Evolutionary conservation across 1,140 invertebrate genomes (phyloP).

Genomic region (Brachionus plicatilis): DNA sequence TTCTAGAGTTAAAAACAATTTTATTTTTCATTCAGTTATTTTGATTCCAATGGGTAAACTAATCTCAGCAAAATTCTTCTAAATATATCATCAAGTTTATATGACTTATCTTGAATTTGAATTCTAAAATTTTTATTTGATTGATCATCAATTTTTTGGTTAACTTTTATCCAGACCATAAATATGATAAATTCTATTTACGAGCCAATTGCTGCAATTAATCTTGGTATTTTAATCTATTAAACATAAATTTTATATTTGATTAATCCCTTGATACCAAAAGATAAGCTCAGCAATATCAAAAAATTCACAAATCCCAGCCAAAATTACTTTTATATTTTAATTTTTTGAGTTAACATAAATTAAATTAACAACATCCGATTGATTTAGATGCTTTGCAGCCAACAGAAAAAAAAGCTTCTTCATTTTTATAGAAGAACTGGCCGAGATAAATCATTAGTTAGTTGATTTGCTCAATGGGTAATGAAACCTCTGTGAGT

Average conservation of each 20-base stretch:
- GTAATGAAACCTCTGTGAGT: neutral
- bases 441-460: neutral
- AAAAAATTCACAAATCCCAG: neutral
- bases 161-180: neutral
- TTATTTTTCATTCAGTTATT: neutral
- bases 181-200: neutral
- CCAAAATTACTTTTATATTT: no score
- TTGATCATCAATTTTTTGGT: neutral
- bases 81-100: neutral
- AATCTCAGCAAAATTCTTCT: neutral
- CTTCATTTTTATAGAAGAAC: neutral
- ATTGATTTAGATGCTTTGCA: no score
- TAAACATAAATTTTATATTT: neutral
- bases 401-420: neutral
- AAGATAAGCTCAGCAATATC: neutral
- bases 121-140: neutral
- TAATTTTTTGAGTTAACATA: no score
- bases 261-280: neutral
- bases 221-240: neutral
- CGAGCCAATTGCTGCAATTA: neutral
- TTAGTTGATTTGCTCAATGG: neutral
- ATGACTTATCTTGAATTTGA: neutral
- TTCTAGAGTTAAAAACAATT: neutral
- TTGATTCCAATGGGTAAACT: neutral
- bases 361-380: no score